These are phyloP conservation scores for Anguilla pacifica DNA, from an alignment of 2,797 vertebrate genomes.

Conservation along the genomic window DNA sequence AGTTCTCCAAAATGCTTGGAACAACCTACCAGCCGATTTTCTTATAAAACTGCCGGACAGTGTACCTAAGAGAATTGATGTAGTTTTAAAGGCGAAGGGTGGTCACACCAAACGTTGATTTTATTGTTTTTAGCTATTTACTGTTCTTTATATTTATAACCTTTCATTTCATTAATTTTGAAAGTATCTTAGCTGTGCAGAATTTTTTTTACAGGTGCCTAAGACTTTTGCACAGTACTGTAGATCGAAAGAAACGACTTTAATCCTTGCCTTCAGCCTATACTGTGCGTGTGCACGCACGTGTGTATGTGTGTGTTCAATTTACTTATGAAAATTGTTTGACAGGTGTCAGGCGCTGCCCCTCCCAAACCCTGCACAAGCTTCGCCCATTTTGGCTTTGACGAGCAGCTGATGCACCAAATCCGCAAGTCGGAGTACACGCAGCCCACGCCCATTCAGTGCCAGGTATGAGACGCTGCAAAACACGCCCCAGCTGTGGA, in stretches of 20 bases:
- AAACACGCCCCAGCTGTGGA: neutral
- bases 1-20: too few relatives aligned
- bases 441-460: slow-evolving; percentile 96
- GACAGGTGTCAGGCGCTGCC: slow-evolving; percentile 91
- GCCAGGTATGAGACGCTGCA: slow-evolving; percentile 78
- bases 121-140: too few relatives aligned
- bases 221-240: neutral
- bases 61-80: too few relatives aligned
- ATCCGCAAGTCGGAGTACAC: slow-evolving; percentile 98
- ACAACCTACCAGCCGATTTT: too few relatives aligned
- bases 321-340: neutral
- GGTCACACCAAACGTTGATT: too few relatives aligned
- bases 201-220: too few relatives aligned
- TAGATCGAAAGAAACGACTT: neutral
- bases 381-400: slow-evolving; percentile 96
- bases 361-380: slow-evolving; percentile 93
- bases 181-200: too few relatives aligned
- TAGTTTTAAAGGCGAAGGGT: too few relatives aligned
- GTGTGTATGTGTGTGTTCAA: neutral
- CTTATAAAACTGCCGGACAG: too few relatives aligned
- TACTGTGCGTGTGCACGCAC: neutral
- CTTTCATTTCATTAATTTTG: too few relatives aligned
- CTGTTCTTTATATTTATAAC: too few relatives aligned
- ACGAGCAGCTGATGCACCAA: slow-evolving; percentile 96
- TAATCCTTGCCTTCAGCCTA: neutral